A percentile compares a stretch with the other conserved stretches of the same genome.
These are phyloP conservation scores for Micrasema minimum DNA, from an alignment of 1,140 invertebrate genomes.

Conservation along the genomic window DNA sequence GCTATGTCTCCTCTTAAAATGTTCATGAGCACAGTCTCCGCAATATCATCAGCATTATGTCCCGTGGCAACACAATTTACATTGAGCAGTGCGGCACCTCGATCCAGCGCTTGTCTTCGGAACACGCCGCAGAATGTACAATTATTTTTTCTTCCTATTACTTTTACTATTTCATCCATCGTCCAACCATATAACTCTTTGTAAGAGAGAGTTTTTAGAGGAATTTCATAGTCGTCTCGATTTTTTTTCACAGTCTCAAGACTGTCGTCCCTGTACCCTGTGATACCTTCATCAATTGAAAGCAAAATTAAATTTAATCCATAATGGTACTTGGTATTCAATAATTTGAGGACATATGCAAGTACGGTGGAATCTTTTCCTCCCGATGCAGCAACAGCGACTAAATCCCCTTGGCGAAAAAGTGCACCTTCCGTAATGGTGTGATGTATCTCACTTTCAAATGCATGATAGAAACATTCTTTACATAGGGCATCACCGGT, in stretches of 20 bases:
- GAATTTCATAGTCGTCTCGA: conserved; percentile 91
- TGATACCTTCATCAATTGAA: conserved; percentile 99
- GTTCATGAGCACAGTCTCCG: conserved; percentile 99
- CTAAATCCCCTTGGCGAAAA: conserved; percentile 87
- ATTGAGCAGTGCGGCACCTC: conserved; percentile 86
- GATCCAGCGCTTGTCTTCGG: conserved; percentile 93
- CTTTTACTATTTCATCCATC: conserved; percentile 97
- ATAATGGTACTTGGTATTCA: conserved; percentile 94
- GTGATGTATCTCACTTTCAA: conserved; percentile 96
- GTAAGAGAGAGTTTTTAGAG: conserved; percentile 96
- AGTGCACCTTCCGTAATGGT: conserved; percentile 89
- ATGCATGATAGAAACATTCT: conserved; percentile 93
- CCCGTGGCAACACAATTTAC: conserved; percentile 97
- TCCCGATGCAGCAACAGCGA: conserved; percentile 96
- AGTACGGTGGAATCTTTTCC: conserved; percentile 99
- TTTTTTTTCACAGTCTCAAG: conserved; percentile 97
- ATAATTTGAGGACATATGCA: conserved; percentile 88
- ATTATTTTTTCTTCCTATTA: conserved; percentile 97
- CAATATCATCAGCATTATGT: conserved; percentile 99
- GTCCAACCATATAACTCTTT: conserved; percentile 99
- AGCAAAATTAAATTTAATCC: conserved; percentile 90
- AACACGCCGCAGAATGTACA: conserved; percentile 99
- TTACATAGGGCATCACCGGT: conserved; percentile 93
- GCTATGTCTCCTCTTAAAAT: conserved; percentile 96
- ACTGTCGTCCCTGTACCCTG: conserved; percentile 98